Evolutionary conservation across 2,888 invertebrate genomes (phyloP).

Genomic region (Mesorhabditis belari): DNA sequence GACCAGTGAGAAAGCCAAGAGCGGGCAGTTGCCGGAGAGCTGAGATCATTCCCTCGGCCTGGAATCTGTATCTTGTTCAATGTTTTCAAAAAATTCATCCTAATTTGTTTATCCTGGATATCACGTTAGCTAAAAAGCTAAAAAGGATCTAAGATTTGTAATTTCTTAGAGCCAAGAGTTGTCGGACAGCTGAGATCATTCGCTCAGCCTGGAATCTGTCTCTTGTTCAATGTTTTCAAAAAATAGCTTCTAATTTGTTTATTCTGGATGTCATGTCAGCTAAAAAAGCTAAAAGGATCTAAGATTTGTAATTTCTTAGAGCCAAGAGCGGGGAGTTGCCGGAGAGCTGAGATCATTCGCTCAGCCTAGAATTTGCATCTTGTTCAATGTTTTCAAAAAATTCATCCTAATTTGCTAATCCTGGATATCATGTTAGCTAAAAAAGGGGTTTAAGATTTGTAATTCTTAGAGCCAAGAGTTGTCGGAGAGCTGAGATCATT

Average conservation of each 20-base stretch:
- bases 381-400: too few species aligned
- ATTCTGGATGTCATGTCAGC: background rate
- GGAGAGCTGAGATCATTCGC: background rate
- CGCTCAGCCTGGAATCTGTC: background rate
- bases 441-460: background rate
- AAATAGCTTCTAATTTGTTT: too few species aligned
- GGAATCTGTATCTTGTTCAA: background rate
- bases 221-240: too few species aligned
- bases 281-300: background rate
- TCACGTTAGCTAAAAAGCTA: background rate
- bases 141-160: background rate
- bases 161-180: background rate
- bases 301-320: background rate
- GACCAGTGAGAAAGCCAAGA: background rate
- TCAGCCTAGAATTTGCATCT: background rate
- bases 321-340: background rate
- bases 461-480: too few species aligned
- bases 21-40: background rate
- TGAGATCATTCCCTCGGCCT: background rate
- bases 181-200: background rate
- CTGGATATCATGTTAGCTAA: background rate
- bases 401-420: too few species aligned
- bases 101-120: too few species aligned
- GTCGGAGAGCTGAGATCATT: too few species aligned
- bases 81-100: too few species aligned